Evolutionary conservation across 2,113 vertebrate species (phyloP), one percentile per base, ranked within the genome.

Genomic region (Lampris megalopsis): DNA sequence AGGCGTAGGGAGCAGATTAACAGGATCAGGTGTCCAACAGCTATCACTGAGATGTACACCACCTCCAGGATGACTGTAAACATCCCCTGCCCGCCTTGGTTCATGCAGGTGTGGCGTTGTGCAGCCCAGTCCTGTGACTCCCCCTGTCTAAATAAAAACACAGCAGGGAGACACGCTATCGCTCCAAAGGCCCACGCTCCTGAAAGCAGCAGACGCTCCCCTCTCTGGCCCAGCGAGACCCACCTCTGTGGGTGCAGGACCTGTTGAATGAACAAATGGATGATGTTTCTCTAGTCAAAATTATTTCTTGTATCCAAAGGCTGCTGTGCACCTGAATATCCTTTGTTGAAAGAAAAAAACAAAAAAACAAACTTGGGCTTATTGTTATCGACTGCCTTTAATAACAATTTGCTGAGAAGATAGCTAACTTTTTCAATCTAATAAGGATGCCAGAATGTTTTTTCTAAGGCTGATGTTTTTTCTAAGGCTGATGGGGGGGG

Each of bases 131-230:
- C 24, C 24, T 24, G 24, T 24, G 24, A 24, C 48, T 50, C 0
- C 10, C 0, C 0, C 3, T 47, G 1, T n/a, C 0, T 47, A 7
- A 62, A 61, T 6, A 40, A 70, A 59, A 82, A 73, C 47, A 66
- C 38, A 9, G 5, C 37, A 7, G 73, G 77, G 47, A 73, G 54
- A 59, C 76, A 63, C n/a, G 64, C 1, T 35, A 82, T 66, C 38
- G 43, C 70, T 43, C 48, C 75, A 0, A 75, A 57, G 4, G 65
- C 47, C 83, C 83, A 85, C 59, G 64, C 75, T 1, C 4, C 3
- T 9, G 7, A 43, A 6, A 73, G 41, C 9, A 67, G 11, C 41
- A 75, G 0, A 13, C 56, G 54, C 79, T 69, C 74, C 71, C 68
- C 66, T 2, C 2, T 52, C 3, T 36, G 53, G 1, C 0, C 5